Conservation (phyloP, 2,888 invertebrate genomes). For the Drosophila birchii region DNA sequence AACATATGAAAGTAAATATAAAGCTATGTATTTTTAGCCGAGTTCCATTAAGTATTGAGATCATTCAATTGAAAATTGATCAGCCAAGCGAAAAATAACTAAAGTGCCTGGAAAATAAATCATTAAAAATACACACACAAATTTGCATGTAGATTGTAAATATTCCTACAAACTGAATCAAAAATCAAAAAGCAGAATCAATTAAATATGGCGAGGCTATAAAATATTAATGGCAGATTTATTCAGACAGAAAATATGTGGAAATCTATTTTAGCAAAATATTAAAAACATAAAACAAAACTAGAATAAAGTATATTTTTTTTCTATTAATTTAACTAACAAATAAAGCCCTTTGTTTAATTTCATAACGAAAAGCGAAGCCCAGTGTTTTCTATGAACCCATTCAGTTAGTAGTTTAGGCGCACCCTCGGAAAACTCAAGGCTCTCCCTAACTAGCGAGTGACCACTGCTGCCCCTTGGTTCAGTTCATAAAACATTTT, state of each 20-base stretch:
- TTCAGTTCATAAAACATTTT: constrained; percentile 4
- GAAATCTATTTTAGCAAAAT: background rate
- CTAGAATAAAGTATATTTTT: background rate
- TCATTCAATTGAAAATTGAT: constrained; percentile 7
- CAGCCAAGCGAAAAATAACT: constrained; percentile 8
- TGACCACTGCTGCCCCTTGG: constrained; percentile 19
- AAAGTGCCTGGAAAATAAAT: constrained; percentile 8
- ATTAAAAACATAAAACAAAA: background rate
- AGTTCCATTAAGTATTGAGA: constrained; percentile 6
- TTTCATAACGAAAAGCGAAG: background rate
- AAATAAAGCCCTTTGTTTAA: background rate
- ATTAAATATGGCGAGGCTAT: constrained; percentile 6
- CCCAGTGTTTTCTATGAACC: background rate
- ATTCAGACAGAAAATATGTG: background rate
- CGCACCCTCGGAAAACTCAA: constrained; percentile 11
- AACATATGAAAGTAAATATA: background rate
- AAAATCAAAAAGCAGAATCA: background rate
- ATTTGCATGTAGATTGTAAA: background rate
- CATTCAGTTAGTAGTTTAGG: too few species aligned
- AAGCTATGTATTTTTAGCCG: background rate
- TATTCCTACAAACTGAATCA: background rate
- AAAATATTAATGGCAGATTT: constrained; percentile 2
- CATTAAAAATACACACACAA: constrained; percentile 3
- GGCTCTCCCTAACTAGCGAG: constrained; percentile 8
- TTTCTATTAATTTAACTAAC: too few species aligned